Percentiles rank a stretch among this genome's conserved stretches.
Conservation (phyloP, 2,888 invertebrate genomes). For the Hydraecia micacea region DNA sequence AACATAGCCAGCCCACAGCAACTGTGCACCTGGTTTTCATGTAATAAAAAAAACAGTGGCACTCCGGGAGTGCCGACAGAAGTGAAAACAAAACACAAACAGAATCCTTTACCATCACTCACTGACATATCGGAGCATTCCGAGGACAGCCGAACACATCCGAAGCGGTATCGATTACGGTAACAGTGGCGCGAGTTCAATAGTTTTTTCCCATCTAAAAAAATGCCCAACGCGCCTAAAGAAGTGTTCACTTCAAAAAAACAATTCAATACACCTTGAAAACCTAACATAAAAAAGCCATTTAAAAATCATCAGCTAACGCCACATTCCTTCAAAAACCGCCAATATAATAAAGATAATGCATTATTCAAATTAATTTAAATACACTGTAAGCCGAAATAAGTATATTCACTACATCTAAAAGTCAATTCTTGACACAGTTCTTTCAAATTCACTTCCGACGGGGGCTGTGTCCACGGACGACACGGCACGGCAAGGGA, state of each 20-base stretch:
- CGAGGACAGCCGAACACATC: too few species aligned
- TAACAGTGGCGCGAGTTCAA: too few species aligned
- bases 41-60: not conserved
- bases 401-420: slow-evolving; percentile 61
- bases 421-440: slow-evolving; percentile 70
- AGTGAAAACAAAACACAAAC: too few species aligned
- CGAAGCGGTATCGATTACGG: too few species aligned
- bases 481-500: not conserved
- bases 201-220: too few species aligned
- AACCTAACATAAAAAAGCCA: slow-evolving; percentile 9
- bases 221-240: too few species aligned
- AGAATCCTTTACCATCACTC: too few species aligned
- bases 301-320: slow-evolving; percentile 8
- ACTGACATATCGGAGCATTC: too few species aligned
- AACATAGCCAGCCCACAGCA: not conserved
- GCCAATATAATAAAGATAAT: slow-evolving; percentile 28
- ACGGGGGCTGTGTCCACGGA: not conserved
- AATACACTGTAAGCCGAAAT: slow-evolving; percentile 48
- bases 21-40: not conserved
- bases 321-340: slow-evolving; percentile 1
- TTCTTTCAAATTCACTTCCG: slow-evolving; percentile 68
- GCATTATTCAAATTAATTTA: slow-evolving; percentile 59
- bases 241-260: too few species aligned
- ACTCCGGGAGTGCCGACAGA: too few species aligned
- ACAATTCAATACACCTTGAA: not conserved